These are phyloP conservation scores for Tortrix viridana DNA, from an alignment of 2,888 invertebrate species.

Conservation along the genomic window DNA sequence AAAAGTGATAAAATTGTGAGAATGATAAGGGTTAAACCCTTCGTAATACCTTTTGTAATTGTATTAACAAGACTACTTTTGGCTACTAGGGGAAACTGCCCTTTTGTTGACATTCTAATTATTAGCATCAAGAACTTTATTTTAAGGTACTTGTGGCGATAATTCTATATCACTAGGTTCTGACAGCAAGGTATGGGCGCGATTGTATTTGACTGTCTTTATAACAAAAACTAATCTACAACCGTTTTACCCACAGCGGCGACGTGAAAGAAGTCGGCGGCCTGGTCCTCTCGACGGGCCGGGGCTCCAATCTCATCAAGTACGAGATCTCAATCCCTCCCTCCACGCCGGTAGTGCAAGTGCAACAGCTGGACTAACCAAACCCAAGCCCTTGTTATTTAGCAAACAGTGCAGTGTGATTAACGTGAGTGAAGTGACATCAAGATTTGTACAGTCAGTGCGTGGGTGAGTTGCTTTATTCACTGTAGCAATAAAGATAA, in stretches of 20 bases:
- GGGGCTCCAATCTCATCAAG: conserved; percentile 81
- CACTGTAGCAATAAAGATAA: neutral
- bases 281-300: conserved; percentile 71
- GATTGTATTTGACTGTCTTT: no score
- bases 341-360: conserved; percentile 75
- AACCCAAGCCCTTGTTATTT: conserved; percentile 46
- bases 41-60: no score
- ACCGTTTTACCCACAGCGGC: conserved; percentile 51
- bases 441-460: neutral
- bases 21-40: no score
- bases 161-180: no score
- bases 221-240: neutral
- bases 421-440: conserved; percentile 25
- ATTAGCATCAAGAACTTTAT: no score
- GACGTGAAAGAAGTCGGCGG: conserved; percentile 76
- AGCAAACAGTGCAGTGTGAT: conserved; percentile 42
- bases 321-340: conserved; percentile 84
- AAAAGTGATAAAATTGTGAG: no score
- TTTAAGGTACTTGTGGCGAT: no score
- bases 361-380: conserved; percentile 77
- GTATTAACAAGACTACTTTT: no score
- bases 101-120: no score
- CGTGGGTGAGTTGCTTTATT: neutral
- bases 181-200: no score
- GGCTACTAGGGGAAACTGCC: no score